A percentile compares a stretch with the other conserved stretches of the same genome.
phyloP scores from a whole-genome alignment of 2,888 invertebrate genomes.

The Lycocerus yunnanus region DNA sequence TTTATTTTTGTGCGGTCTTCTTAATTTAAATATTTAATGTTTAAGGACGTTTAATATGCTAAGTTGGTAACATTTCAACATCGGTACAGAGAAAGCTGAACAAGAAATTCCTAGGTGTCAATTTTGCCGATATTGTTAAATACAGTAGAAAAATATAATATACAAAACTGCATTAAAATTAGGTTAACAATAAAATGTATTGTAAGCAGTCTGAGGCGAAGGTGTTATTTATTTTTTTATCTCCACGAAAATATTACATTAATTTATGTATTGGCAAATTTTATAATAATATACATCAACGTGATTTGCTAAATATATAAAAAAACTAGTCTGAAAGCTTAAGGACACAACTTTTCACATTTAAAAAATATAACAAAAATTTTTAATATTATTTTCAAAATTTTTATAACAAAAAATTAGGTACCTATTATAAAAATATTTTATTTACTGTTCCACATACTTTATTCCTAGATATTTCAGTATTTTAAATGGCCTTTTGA shows the following conservation, averaged over 20 bases:
- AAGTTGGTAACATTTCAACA: conserved; percentile 27
- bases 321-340: neutral
- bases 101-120: conserved; percentile 12
- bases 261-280: neutral
- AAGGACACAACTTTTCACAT: too few species aligned
- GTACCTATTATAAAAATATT: too few species aligned
- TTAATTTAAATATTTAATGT: neutral
- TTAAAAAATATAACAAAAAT: too few species aligned
- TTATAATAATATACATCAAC: neutral
- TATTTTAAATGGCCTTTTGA: too few species aligned
- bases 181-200: conserved; percentile 11
- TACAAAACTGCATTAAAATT: conserved; percentile 16
- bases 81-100: conserved; percentile 26
- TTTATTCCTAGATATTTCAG: too few species aligned
- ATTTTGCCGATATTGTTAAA: conserved; percentile 16
- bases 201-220: conserved; percentile 13
- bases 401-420: too few species aligned
- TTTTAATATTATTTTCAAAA: too few species aligned
- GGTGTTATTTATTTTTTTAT: neutral
- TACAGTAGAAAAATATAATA: conserved; percentile 4
- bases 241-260: neutral
- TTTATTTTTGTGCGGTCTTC: conserved; percentile 1
- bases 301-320: neutral
- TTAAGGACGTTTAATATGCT: conserved; percentile 3
- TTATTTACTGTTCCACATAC: too few species aligned